Percentiles rank a stretch among this genome's conserved stretches.
phyloP scores from a whole-genome alignment of 92 coral and sea anemone genomes.

The Pocillopora grandis region DNA sequence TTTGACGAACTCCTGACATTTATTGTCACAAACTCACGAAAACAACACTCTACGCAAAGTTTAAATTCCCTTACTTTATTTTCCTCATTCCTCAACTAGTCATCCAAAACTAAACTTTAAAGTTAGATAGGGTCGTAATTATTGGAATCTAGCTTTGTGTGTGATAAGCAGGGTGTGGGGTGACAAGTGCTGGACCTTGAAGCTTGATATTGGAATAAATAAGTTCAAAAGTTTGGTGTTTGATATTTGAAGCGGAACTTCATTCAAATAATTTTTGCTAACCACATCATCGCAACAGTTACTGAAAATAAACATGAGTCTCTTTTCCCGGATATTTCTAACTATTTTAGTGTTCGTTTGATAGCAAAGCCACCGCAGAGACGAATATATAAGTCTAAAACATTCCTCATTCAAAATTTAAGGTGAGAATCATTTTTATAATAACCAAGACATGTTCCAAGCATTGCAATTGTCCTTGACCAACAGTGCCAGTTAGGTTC shows the following conservation, averaged over 20 bases:
- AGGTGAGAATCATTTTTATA: too few relatives aligned
- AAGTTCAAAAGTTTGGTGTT: not conserved
- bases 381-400: not conserved
- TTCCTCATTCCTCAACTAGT: too few relatives aligned
- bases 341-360: not conserved
- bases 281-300: not conserved
- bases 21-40: too few relatives aligned
- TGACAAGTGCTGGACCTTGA: not conserved
- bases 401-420: too few relatives aligned
- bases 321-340: not conserved
- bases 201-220: not conserved
- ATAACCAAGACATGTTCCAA: too few relatives aligned
- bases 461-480: too few relatives aligned
- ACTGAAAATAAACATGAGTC: not conserved
- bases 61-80: too few relatives aligned
- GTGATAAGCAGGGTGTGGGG: not conserved
- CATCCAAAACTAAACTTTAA: too few relatives aligned
- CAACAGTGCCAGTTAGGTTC: too few relatives aligned
- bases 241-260: not conserved
- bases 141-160: not conserved
- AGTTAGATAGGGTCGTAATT: too few relatives aligned
- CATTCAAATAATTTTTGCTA: not conserved
- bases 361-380: not conserved
- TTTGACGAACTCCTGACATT: too few relatives aligned
- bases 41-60: too few relatives aligned